Evolutionary conservation across 2,113 vertebrate genomes (phyloP), one percentile per base, ranked within the genome.

Genomic region (Saimiri boliviensis): DNA sequence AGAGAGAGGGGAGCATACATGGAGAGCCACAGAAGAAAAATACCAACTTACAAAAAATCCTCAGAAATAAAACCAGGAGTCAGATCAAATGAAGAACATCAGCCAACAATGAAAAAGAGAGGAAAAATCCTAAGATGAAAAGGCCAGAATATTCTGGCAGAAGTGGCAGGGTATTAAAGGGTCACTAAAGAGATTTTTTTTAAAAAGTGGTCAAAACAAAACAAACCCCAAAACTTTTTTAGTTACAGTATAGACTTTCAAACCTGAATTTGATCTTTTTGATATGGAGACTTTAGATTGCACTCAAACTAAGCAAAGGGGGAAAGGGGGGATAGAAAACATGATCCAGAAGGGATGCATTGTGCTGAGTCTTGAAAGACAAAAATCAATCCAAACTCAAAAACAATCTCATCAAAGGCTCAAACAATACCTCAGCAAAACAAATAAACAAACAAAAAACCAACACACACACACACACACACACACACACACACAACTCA

Each of bases 331-430:
- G 30, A 19, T 8, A 79, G 91, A 47, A 87, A 92, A 96, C 58
- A 77, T 49, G 20, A 54, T 9, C 20, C 6, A 37, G 45, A 66
- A 20, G 47, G 27, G 27, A 6, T 73, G 79, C 49, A 52, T 80
- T 70, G 68, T 76, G 80, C 42, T 91, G 35, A 86, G 54, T 84
- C 74, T 96, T 88, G 77, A 96, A 93, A 97, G 83, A 90, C 35
- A 88, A 74, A 93, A 93, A 76, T 68, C 79, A 86, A 95, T 89
- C 84, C 73, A 94, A 95, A 96, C 86, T 93, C 92, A 90, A 92
- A 74, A 88, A 93, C 66, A 84, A 93, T 97, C 97, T 95, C 94
- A 56, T 89, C 2, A 0, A 42, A 79, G 94, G 80, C 95, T 91
- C 60, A 63, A 96, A 96, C 86, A 96, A 90, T 70, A 94, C 76